phyloP scores from a whole-genome alignment of 2,797 vertebrate species.

The Merluccius polli region DNA sequence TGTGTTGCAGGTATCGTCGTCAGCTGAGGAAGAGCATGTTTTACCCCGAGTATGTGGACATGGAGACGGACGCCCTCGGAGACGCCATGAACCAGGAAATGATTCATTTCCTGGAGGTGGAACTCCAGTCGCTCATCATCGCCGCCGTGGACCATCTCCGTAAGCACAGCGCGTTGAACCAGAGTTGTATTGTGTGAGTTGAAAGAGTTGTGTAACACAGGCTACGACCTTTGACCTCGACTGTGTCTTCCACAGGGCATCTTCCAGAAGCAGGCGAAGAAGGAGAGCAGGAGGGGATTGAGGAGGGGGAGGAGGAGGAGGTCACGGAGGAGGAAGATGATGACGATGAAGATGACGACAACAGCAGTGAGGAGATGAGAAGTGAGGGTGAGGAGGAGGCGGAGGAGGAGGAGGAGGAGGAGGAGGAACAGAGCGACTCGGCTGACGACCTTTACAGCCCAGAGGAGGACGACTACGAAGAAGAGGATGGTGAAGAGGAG shows the following conservation, averaged over 20 bases:
- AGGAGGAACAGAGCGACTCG: constrained; percentile 29
- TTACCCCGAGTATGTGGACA: constrained; percentile 57
- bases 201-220: neutral
- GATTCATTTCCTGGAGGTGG: constrained; percentile 56
- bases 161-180: constrained; percentile 36
- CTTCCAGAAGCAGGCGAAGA: constrained; percentile 9
- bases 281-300: neutral
- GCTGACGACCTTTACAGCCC: constrained; percentile 50
- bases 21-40: constrained; percentile 65
- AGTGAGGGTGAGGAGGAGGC: constrained; percentile 62
- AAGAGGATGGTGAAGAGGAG: constrained; percentile 41
- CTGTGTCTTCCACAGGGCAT: constrained; percentile 33
- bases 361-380: constrained; percentile 54
- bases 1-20: constrained; percentile 47
- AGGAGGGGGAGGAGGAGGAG: constrained; percentile 44
- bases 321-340: constrained; percentile 47
- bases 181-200: too few relatives aligned
- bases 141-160: constrained; percentile 52
- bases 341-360: constrained; percentile 47
- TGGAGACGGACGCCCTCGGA: constrained; percentile 58
- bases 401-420: constrained; percentile 48
- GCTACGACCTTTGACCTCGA: neutral
- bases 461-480: constrained; percentile 53
- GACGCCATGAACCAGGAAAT: constrained; percentile 64
- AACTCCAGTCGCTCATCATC: constrained; percentile 45